These are phyloP conservation scores for Eupleurogrammus muticus DNA, from an alignment of 2,797 vertebrate genomes.

Conservation along the genomic window DNA sequence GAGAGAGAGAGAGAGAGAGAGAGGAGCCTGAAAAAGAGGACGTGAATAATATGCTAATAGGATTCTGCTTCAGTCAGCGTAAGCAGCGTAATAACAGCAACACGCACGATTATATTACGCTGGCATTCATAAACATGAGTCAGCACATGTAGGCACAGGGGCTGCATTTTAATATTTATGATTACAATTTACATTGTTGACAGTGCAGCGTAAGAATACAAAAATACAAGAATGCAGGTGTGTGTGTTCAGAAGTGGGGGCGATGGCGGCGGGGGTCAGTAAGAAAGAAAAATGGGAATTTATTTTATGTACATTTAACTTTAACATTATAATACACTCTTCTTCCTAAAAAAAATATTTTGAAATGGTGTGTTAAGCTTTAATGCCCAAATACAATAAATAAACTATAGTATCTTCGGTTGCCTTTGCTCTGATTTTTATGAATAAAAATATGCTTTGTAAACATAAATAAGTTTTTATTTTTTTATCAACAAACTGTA, in stretches of 20 bases:
- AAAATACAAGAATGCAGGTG: neutral
- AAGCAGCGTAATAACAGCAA: slow-evolving; percentile 21
- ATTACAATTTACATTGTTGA: neutral
- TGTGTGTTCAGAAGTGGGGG: no score
- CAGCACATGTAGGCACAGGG: slow-evolving; percentile 2
- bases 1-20: slow-evolving; percentile 44
- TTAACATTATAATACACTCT: neutral
- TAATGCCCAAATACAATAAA: neutral
- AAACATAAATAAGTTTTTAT: neutral
- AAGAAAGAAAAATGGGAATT: no score
- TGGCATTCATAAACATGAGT: slow-evolving; percentile 40
- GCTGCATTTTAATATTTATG: neutral
- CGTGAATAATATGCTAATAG: slow-evolving; percentile 28
- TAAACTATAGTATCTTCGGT: neutral
- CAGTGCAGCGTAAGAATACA: neutral
- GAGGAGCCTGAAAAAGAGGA: slow-evolving; percentile 32
- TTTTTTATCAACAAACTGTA: neutral
- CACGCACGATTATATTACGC: slow-evolving; percentile 21
- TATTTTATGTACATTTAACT: neutral
- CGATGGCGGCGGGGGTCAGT: no score
- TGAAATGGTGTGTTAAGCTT: neutral
- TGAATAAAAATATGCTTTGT: neutral
- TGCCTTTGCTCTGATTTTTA: neutral
- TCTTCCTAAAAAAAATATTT: neutral
- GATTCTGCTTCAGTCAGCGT: slow-evolving; percentile 16